These are phyloP conservation scores for Pluvianellus socialis DNA, from an alignment of 2,113 vertebrate genomes.

Conservation along the genomic window DNA sequence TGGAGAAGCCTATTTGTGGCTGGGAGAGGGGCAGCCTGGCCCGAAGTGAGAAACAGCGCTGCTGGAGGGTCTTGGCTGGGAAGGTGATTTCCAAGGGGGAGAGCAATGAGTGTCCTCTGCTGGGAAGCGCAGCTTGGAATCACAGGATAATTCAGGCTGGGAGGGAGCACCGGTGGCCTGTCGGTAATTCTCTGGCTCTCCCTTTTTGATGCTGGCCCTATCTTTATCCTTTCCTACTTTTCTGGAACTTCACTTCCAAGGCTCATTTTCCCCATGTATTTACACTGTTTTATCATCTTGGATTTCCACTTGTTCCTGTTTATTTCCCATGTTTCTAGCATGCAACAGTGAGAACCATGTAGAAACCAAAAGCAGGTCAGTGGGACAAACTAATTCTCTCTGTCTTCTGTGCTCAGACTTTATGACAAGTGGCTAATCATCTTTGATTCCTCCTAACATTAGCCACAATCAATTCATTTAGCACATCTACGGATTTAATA, in stretches of 20 bases:
- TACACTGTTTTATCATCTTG: neutral
- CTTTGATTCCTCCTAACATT: slow-evolving; percentile 42
- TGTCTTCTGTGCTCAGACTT: neutral
- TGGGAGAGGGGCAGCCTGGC: neutral
- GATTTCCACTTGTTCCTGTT: neutral
- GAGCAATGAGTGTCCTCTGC: neutral
- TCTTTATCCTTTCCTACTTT: neutral
- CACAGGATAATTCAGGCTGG: neutral
- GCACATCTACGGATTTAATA: slow-evolving; percentile 27
- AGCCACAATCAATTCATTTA: slow-evolving; percentile 24
- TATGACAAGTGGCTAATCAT: slow-evolving; percentile 45
- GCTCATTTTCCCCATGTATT: accelerated
- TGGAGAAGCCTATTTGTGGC: neutral
- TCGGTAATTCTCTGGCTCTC: neutral
- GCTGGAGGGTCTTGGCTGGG: neutral
- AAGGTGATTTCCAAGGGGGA: neutral
- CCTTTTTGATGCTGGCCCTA: neutral
- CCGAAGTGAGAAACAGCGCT: neutral
- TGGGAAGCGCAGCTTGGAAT: neutral
- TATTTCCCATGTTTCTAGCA: neutral
- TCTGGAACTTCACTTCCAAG: neutral
- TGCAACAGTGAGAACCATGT: accelerated
- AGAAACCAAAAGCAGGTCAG: slow-evolving; percentile 16
- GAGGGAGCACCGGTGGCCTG: neutral
- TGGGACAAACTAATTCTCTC: slow-evolving; percentile 30